phyloP scores from a whole-genome alignment of 2,113 vertebrate species.

The Ammodytes marinus region DNA sequence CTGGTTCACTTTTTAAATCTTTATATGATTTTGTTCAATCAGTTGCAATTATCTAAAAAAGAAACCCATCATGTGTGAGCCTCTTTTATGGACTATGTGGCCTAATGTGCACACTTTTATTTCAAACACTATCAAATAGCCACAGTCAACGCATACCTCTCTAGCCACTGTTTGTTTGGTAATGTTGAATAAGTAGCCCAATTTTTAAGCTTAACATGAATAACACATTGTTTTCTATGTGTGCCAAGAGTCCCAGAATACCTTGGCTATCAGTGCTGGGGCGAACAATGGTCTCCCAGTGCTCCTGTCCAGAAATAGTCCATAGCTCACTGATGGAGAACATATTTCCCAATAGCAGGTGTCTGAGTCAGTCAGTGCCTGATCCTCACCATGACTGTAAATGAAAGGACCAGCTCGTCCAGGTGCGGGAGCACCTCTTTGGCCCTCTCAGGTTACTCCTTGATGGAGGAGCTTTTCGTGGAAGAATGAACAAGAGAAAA shows the following conservation, averaged over 20 bases:
- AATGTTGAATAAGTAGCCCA: conserved; percentile 55
- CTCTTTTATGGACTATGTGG: background rate
- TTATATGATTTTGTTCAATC: conserved; percentile 4
- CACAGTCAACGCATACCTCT: conserved; percentile 25
- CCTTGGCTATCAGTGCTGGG: conserved; percentile 80
- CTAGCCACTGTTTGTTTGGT: conserved; percentile 36
- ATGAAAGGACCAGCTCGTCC: conserved; percentile 82
- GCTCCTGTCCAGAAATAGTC: conserved; percentile 81
- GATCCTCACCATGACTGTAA: conserved; percentile 82
- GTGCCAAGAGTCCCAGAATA: conserved; percentile 84
- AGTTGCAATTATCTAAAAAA: background rate
- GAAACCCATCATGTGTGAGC: background rate
- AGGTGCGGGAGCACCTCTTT: conserved; percentile 79
- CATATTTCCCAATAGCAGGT: conserved; percentile 87
- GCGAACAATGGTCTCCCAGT: conserved; percentile 86
- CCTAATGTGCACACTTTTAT: background rate
- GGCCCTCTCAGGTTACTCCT: conserved; percentile 81
- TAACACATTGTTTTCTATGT: conserved; percentile 82
- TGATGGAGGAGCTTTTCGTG: conserved; percentile 66
- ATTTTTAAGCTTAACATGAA: conserved; percentile 79
- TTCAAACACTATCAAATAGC: conserved; percentile 1
- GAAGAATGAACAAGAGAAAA: conserved; percentile 73
- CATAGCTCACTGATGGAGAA: conserved; percentile 85
- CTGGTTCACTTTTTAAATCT: background rate
- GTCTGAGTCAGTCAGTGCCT: conserved; percentile 84